Conservation (phyloP, 2,113 vertebrate genomes). For the Alethe castanea region DNA sequence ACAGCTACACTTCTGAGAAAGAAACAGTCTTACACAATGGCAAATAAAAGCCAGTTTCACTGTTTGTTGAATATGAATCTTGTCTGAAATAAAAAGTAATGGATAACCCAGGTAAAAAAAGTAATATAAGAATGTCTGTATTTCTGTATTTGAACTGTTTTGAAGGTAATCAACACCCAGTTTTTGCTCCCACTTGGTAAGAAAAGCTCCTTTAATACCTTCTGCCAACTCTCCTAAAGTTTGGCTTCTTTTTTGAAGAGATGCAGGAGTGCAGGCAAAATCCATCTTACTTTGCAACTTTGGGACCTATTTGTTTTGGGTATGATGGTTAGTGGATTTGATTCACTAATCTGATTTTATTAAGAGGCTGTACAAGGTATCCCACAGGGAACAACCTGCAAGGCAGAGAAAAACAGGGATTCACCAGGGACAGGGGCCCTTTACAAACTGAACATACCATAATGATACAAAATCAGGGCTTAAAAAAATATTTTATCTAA, state of each 20-base stretch:
- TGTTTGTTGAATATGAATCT: neutral
- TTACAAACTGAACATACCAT: neutral
- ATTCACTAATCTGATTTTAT: neutral
- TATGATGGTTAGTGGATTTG: neutral
- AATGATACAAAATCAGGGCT: accelerated
- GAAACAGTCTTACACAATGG: neutral
- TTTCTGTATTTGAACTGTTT: neutral
- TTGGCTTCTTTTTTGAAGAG: constrained; percentile 50
- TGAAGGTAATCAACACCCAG: neutral
- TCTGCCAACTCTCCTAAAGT: constrained; percentile 27
- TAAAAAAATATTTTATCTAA: neutral
- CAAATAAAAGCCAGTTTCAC: neutral
- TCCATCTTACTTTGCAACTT: constrained; percentile 4
- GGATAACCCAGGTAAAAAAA: neutral
- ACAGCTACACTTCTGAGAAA: neutral
- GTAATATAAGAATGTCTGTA: neutral
- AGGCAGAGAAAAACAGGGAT: neutral
- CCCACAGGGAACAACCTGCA: neutral
- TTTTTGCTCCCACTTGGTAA: neutral
- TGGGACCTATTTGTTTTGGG: constrained; percentile 2
- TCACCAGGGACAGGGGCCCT: accelerated
- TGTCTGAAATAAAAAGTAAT: neutral
- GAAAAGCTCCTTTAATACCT: constrained; percentile 12
- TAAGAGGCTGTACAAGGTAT: neutral
- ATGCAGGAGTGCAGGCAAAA: neutral